phyloP scores from a whole-genome alignment of 92 coral and sea anemone genomes.

The Pocillopora grandis region DNA sequence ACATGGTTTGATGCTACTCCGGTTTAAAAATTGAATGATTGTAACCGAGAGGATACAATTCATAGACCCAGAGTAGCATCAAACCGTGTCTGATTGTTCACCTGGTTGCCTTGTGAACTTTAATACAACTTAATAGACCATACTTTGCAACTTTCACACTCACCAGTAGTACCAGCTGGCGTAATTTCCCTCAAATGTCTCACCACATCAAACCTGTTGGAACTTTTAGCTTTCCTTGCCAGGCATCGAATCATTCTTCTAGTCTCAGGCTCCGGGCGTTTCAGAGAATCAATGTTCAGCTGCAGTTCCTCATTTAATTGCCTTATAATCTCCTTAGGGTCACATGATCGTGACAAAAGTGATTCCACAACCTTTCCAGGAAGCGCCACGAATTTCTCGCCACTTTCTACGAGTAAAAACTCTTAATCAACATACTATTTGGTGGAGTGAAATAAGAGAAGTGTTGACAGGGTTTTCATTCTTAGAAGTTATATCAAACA shows the following conservation, averaged over 20 bases:
- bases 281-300: conserved; percentile 20
- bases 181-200: conserved; percentile 21
- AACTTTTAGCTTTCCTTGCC: conserved; percentile 12
- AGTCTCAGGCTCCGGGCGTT: conserved; percentile 15
- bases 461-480: background rate
- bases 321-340: conserved; percentile 4
- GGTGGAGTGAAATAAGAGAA: background rate
- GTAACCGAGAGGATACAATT: too few relatives aligned
- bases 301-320: conserved; percentile 18
- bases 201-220: conserved; percentile 20
- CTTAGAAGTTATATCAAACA: too few relatives aligned
- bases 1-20: too few relatives aligned
- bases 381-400: background rate
- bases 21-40: too few relatives aligned
- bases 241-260: conserved; percentile 23
- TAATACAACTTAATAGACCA: background rate
- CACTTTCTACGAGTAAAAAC: background rate
- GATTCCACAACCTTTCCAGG: conserved; percentile 8
- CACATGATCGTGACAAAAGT: conserved; percentile 9
- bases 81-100: too few relatives aligned
- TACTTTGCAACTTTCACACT: background rate
- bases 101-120: background rate
- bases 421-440: background rate
- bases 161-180: conserved; percentile 55
- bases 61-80: too few relatives aligned